Evolutionary conservation across 2,113 vertebrate genomes (phyloP), one percentile per base, ranked within the genome.

Genomic region (Callopanchax toddi): DNA sequence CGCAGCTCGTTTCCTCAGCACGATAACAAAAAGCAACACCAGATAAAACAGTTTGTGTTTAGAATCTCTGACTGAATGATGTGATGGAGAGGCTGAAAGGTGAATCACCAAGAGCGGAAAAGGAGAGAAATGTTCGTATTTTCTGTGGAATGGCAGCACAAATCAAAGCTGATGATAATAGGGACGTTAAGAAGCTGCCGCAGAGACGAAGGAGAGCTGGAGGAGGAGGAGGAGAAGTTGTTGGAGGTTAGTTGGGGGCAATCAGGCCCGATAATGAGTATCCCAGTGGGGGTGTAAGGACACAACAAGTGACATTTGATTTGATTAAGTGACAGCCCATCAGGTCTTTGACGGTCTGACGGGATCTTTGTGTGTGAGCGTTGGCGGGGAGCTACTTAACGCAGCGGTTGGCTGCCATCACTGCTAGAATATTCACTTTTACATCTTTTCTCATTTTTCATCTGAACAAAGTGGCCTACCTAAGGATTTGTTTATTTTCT

Each of bases 241-340:
- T 63, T 26, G 56, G 70, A 77, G 73, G 79, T 79, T 54, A 71
- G 63, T 74, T 53, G 44, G 60, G 75, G 79, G 68, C 75, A 85
- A 85, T 89, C 87, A 87, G 63, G 50, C 43, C 60, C 3, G 37
- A 66, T 87, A 88, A 87, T 84, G 84, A 91, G 63, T 70, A 43
- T 86, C 63, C 65, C 86, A 81, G 85, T 32, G 61, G 88, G 89
- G 67, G 74, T 71, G 66, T 69, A 48, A 76, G 76, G 74, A 81
- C 66, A 63, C 71, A 48, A 56, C 15, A 37, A 86, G 74, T 59
- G 75, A 61, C 71, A 67, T 75, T 84, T 89, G 61, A 87, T 87
- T 72, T 86, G 74, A 83, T 85, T 77, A 82, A 73, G 60, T 86
- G 83, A 85, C 83, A 87, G 79, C 69, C 64, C 83, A 86, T 84